Percentiles rank a stretch among this genome's conserved stretches.
Conservation (phyloP, 92 coral and sea anemone species). For the Porites cylindrica region DNA sequence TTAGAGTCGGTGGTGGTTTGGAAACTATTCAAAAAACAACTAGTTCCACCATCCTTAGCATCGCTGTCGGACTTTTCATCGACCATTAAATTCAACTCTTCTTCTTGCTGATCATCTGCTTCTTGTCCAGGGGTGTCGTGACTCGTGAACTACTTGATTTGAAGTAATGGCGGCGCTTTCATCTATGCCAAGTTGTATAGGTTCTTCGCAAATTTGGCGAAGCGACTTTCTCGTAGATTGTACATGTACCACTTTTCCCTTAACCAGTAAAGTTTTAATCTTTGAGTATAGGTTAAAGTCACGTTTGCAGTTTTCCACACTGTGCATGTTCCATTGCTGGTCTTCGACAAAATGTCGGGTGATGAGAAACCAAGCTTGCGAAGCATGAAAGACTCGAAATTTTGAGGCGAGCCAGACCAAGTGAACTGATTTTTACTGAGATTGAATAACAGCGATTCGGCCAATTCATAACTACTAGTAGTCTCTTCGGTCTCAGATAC, state of each 20-base stretch:
- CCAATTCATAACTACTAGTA: slow-evolving; percentile 19
- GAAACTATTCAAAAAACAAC: background rate
- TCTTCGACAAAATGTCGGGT: background rate
- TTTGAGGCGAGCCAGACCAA: background rate
- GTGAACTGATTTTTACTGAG: background rate
- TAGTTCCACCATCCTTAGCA: background rate
- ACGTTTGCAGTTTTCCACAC: background rate
- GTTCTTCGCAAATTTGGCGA: too few species aligned
- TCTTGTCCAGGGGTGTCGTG: too few species aligned
- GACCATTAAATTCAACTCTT: too few species aligned
- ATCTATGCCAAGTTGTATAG: too few species aligned
- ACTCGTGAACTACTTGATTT: too few species aligned
- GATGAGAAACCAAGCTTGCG: background rate
- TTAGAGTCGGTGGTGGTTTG: slow-evolving; percentile 16
- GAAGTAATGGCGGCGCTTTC: too few species aligned
- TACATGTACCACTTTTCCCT: slow-evolving; percentile 38
- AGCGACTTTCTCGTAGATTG: too few species aligned
- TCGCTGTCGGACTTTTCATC: too few species aligned
- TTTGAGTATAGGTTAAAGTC: background rate
- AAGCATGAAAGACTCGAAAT: background rate
- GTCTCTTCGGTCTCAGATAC: background rate
- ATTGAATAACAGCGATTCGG: slow-evolving; percentile 32
- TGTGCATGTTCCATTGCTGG: background rate
- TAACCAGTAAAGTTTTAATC: slow-evolving; percentile 33
- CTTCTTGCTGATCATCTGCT: too few species aligned